Base-by-base conservation (phyloP, 2,888 invertebrate species). In the Eulithis testata region DNA sequence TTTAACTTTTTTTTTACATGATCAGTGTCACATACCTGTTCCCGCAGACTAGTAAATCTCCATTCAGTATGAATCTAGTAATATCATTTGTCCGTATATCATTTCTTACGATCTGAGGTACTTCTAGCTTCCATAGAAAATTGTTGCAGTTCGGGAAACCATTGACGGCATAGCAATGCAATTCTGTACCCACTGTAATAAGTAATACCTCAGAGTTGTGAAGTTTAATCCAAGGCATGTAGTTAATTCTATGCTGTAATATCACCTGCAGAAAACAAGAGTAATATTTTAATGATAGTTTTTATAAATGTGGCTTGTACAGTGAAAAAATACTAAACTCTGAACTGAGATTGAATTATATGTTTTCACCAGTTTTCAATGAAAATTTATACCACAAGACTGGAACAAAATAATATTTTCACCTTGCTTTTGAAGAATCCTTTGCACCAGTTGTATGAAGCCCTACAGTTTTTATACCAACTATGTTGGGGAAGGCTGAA, bases 31-130 rank as follows among this genome's bases (percentile, higher is more conserved):
- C 47, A 31, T 74, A 93, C 93, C 93, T 91, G 76, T 92, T 93
- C 60, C 91, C 93, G 83, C 91, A 91, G 54, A 84, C 79, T 55
- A 93, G 73, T 1, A 84, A 43, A 69, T 84, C 76, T 57, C 84
- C 79, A 74, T 80, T 88, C 4, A 88, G 61, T 7, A 88, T 70
- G 82, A 93, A 93, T 83, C 91, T 83, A 60, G 91, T 89, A 69
- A 93, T 87, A 73, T 93, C 93, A 85, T 91, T 88, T 14, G 90
- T 93, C 45, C 91, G 81, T 47, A 88, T 79, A 77, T 90, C 92
- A 77, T 81, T 68, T 66, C 89, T 81, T 55, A 71, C 69, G 7
- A 87, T 76, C 65, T 73, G 86, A 3, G 91, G 91, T 8, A 91
- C 88, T 53, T 84, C 74, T 59, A 87, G 7, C 59, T 72, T 82